Base-by-base conservation (phyloP, 2,113 vertebrate genomes). In the Lepus americanus region DNA sequence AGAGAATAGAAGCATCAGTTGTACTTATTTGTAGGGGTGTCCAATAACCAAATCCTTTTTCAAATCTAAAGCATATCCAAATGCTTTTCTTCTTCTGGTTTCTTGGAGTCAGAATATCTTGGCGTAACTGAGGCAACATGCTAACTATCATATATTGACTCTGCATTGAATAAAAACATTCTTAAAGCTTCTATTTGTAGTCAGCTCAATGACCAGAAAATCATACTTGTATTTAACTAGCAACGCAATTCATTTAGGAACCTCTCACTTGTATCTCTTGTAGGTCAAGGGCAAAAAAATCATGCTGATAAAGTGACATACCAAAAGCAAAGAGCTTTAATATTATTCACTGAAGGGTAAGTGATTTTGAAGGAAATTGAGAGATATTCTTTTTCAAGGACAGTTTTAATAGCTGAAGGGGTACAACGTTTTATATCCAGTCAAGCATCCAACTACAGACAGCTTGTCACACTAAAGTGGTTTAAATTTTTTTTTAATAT, bases 331-430 rank as follows among this genome's bases (percentile, higher is more conserved):
- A 96, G 74, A 80, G 36, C 61, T 74, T 96, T 92, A 96, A 95
- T 94, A 44, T 53, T 91, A 78, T 91, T 96, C 95, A 91, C 0
- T 92, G 92, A 92, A 96, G 91, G 66, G 81, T 51, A 90, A 92
- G 63, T 92, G 94, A 96, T 95, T 86, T 92, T 84, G 90, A 96
- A 94, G 79, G 72, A 96, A 97, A 97, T 14, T 94, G 82, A 95
- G 83, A 97, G 90, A 94, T 20, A 94, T 87, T 92, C 92, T 86
- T 94, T 97, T 88, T 83, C 94, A 97, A 97, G 95, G 83, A 83
- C 96, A 96, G n/a, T 23, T 82, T 96, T 97, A 96, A 94, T 85
- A 96, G 89, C 94, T 89, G 66, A 96, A 96, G 81, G 79, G 81
- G 61, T 87, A 64, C 86, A 79, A 84, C 89, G 72, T 69, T 94